Conservation (phyloP, 2,888 invertebrate genomes). For the Lagria hirta region DNA sequence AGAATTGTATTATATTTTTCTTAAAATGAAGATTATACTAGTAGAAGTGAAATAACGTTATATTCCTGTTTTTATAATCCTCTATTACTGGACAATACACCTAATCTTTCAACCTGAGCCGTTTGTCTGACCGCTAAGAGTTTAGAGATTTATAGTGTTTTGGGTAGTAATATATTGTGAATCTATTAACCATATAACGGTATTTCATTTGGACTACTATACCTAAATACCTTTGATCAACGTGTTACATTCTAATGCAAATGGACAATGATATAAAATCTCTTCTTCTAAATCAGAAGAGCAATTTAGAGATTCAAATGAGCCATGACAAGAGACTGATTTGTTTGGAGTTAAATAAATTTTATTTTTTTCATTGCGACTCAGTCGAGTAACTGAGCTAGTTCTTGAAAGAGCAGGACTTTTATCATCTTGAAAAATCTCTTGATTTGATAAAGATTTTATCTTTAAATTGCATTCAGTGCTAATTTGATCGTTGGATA, state of each 20-base stretch:
- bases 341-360: slow-evolving; percentile 26
- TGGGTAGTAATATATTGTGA: too few relatives aligned
- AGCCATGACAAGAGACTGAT: slow-evolving; percentile 46
- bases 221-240: slow-evolving; percentile 19
- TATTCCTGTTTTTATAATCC: too few relatives aligned
- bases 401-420: slow-evolving; percentile 43
- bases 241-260: slow-evolving; percentile 14
- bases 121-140: too few relatives aligned
- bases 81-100: too few relatives aligned
- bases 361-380: slow-evolving; percentile 32
- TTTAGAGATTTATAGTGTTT: too few relatives aligned
- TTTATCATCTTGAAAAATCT: slow-evolving; percentile 51
- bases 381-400: slow-evolving; percentile 38
- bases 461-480: slow-evolving; percentile 40
- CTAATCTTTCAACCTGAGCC: too few relatives aligned
- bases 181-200: too few relatives aligned
- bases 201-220: neutral
- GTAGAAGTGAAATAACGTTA: too few relatives aligned
- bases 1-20: too few relatives aligned
- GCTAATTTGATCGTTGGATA: slow-evolving; percentile 44
- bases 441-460: slow-evolving; percentile 55
- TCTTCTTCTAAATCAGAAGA: slow-evolving; percentile 27
- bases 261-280: slow-evolving; percentile 21
- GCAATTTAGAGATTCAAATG: slow-evolving; percentile 43
- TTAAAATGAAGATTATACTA: too few relatives aligned